These are phyloP conservation scores for Tympanoctomys barrerae DNA, from an alignment of 2,797 vertebrate genomes.

Conservation along the genomic window DNA sequence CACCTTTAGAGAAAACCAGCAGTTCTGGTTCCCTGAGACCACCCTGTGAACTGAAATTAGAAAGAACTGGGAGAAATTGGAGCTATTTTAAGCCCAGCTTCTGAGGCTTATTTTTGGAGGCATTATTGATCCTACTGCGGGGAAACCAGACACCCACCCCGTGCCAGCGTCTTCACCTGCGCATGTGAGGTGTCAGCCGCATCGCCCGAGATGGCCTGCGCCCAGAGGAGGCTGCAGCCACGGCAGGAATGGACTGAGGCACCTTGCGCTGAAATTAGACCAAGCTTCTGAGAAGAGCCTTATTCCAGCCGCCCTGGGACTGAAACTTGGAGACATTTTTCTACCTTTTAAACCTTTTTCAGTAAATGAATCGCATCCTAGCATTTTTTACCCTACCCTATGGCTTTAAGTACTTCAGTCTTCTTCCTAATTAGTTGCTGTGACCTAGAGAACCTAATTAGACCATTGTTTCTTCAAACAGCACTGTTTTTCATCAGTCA, in stretches of 20 bases:
- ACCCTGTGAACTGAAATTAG: constrained; percentile 68
- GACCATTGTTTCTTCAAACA: neutral
- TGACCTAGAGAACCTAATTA: constrained; percentile 32
- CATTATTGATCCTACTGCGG: constrained; percentile 75
- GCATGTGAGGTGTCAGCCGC: neutral
- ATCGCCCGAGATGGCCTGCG: neutral
- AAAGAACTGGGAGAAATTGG: constrained; percentile 64
- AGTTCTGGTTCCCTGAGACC: constrained; percentile 68
- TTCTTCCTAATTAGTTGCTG: constrained; percentile 23
- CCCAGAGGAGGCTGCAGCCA: neutral
- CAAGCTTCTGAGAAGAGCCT: constrained; percentile 55
- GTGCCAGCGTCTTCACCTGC: neutral
- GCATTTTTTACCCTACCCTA: neutral
- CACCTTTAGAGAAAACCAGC: constrained; percentile 54
- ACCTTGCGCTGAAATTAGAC: constrained; percentile 56
- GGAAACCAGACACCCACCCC: neutral
- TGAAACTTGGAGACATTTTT: neutral
- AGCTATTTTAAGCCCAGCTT: constrained; percentile 73
- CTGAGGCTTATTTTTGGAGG: constrained; percentile 74
- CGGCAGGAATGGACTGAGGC: neutral
- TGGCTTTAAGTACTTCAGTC: constrained; percentile 6
- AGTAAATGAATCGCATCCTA: constrained; percentile 49
- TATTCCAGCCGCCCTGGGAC: constrained; percentile 56
- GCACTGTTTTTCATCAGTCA: neutral
- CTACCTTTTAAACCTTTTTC: constrained; percentile 52